Base-by-base conservation (phyloP, 23 tunicate species). In the Oikopleura albicans region DNA sequence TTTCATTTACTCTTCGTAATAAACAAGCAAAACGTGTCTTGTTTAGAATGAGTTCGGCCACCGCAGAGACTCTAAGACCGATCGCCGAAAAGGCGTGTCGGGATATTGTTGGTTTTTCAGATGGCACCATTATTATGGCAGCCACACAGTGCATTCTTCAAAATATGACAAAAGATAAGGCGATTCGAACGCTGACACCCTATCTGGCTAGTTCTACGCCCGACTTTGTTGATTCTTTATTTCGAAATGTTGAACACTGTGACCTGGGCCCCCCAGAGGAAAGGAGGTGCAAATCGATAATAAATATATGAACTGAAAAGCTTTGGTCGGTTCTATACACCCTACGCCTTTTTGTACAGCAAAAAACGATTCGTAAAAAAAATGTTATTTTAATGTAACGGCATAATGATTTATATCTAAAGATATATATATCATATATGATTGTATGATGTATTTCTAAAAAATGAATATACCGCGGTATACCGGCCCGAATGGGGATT, bases 51-150 rank as follows among this genome's bases (percentile, higher is more conserved):
- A 29, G 79, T 71, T 27, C 35, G 4, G 27, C 79, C 2, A 31
- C 33, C 31, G 63, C 63, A 12, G 79, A 71, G 27, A 71, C 79
- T 37, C 35, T 71, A 2, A 34, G 79, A 2, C 79, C 79, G 79
- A 71, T 71, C 33, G 79, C 79, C 36, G 34, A 71, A 29, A 71
- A 71, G 35, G 31, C 79, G 31, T 71, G 79, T 31, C 27, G 79
- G 31, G 79, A 71, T 71, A 71, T 71, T 71, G 86, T 90, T 40
- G 99, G 96, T 12, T 90, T 84, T 84, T 83, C 87, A 34, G 99
- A 95, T 57, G 99, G 99, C 0, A 95, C 89, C 66, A 88, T 95
- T 4, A 40, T 95, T 84, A 49, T 90, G 16, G 96, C 92, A 39
- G 79, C 79, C 31, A 71, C 35, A 12, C 79, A 71, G 31, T 71